A percentile compares a stretch with the other conserved stretches of the same genome.
phyloP scores from a whole-genome alignment of 2,888 invertebrate genomes.

The Nasonovia ribisnigri region DNA sequence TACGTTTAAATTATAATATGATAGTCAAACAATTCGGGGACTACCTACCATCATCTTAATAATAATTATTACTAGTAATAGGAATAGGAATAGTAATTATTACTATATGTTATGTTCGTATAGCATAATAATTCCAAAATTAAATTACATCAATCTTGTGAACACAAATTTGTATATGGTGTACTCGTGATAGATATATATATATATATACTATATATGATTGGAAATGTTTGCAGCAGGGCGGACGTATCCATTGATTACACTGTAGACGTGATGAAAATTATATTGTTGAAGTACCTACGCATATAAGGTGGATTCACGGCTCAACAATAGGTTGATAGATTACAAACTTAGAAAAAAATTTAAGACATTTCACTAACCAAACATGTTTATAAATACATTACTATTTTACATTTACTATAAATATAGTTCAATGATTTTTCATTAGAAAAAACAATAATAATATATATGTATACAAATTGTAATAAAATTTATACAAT shows the following conservation, averaged over 20 bases:
- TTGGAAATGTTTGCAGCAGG: not conserved
- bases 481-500: no score
- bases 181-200: not conserved
- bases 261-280: not conserved
- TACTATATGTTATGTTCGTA: not conserved
- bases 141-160: not conserved
- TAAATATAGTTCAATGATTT: not conserved
- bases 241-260: not conserved
- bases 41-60: not conserved
- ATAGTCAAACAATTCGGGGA: not conserved
- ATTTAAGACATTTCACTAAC: not conserved
- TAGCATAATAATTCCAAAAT: not conserved
- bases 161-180: not conserved
- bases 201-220: not conserved
- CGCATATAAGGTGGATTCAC: not conserved
- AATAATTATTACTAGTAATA: no score
- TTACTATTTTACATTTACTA: no score
- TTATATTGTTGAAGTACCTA: not conserved
- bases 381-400: not conserved
- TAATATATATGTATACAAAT: no score
- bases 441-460: no score
- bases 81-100: not conserved
- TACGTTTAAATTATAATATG: not conserved
- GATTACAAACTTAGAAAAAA: not conserved
- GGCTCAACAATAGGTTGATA: not conserved